Base-by-base conservation (phyloP, 2,797 vertebrate species). In the Paratrypauchen microcephalus region DNA sequence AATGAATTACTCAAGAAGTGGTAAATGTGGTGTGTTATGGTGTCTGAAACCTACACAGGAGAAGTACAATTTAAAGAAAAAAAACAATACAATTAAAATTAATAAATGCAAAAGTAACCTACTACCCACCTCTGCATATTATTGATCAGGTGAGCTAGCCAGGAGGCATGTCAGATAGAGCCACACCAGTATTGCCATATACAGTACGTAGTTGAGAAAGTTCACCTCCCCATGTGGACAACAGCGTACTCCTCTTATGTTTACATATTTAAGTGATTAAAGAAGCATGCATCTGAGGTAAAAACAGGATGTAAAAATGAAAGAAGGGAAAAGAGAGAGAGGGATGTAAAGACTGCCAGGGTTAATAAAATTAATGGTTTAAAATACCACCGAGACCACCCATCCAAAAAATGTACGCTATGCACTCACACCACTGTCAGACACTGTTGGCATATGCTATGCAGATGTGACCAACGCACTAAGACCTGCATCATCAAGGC, bases 301-400 rank as follows among this genome's bases (percentile, higher is more conserved):
- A 69, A 70, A 79, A 77, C 69, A 77, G 82, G 67, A 78, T 72
- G 65, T 61, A 57, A 26, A 80, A 81, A 80, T 77, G 60, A 81
- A 60, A 72, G 61, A 68, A 65, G 71, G 73, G 55, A 79, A 74
- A 70, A 45, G 41, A 45, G 65, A 75, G 63, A 74, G 70, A 75
- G 65, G 77, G 69, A 71, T 71, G 74, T 58, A 85, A 83, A 86
- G 77, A 88, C 80, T 84, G 84, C 78, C 73, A 77, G 70, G 64
- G 76, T 87, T 86, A 80, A 89, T 87, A 88, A 89, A 91, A 87
- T 78, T 85, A 85, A 87, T 85, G 73, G 81, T 71, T 85, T 67
- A 16, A 60, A 87, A 87, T 85, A 85, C 83, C 83, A 74, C 77
- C 58, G 70, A 87, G 84, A 87, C 87, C 88, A 86, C 87, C 87